These are phyloP conservation scores for Alcis repandata DNA, from an alignment of 2,888 invertebrate species.

Conservation along the genomic window DNA sequence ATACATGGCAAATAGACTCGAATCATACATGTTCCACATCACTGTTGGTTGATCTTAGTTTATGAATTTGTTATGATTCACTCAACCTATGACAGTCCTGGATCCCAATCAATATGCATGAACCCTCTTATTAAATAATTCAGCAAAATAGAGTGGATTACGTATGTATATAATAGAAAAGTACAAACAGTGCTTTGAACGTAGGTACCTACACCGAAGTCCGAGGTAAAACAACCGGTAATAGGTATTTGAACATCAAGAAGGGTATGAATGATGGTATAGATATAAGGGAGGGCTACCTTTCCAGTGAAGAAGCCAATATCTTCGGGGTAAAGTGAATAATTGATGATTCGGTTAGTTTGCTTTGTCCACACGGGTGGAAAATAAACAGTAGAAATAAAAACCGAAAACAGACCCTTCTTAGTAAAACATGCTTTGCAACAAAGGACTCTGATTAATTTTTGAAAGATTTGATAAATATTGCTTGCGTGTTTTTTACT, in stretches of 20 bases:
- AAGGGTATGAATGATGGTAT: background rate
- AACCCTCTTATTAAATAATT: constrained; percentile 35
- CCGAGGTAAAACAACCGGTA: constrained; percentile 4
- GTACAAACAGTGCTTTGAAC: constrained; percentile 57
- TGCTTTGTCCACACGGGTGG: background rate
- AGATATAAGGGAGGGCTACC: background rate
- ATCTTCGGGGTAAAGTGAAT: constrained; percentile 2
- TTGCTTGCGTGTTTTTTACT: constrained; percentile 43
- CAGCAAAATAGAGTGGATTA: constrained; percentile 26
- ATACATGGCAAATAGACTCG: background rate
- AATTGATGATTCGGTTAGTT: background rate
- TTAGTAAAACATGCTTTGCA: background rate
- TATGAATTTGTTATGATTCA: constrained; percentile 21
- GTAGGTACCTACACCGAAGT: constrained; percentile 32
- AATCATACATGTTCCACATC: background rate
- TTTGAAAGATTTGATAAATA: background rate
- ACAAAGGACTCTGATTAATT: background rate
- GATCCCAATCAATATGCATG: constrained; percentile 35
- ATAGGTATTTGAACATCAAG: background rate
- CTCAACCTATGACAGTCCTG: constrained; percentile 19
- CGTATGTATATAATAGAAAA: constrained; percentile 32
- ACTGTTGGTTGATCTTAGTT: background rate
- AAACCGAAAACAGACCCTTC: too few relatives aligned
- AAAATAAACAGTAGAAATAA: constrained; percentile 32
- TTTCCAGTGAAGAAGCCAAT: background rate